A percentile compares a stretch with the other conserved stretches of the same genome.
Evolutionary conservation across 2,113 vertebrate species (phyloP).

Genomic region (Neomonachus schauinslandi): DNA sequence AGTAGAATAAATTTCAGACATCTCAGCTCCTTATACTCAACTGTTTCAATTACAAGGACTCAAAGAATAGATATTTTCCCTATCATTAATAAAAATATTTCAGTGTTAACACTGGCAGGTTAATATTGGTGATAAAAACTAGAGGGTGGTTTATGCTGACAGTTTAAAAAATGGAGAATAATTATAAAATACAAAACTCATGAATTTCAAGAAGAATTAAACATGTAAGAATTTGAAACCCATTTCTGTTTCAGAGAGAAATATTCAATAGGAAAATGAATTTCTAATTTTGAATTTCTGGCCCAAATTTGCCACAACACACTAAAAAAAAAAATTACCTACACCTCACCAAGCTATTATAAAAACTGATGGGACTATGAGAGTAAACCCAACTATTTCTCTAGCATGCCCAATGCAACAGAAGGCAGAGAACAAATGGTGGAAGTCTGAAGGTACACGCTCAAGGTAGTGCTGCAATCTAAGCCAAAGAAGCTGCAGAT

Average conservation of each 20-base stretch:
- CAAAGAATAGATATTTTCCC: neutral
- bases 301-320: neutral
- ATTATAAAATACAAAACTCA: constrained; percentile 55
- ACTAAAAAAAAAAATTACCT: neutral
- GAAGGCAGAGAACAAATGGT: neutral
- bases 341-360: neutral
- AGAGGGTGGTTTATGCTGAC: neutral
- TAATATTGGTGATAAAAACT: constrained; percentile 44
- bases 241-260: constrained; percentile 42
- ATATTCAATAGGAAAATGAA: neutral
- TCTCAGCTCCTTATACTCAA: neutral
- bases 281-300: constrained; percentile 36
- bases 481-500: neutral
- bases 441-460: neutral
- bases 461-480: neutral
- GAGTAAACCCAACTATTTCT: neutral
- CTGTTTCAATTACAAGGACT: neutral
- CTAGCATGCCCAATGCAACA: neutral
- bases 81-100: neutral
- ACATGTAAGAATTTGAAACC: constrained; percentile 3
- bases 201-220: constrained; percentile 44
- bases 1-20: neutral
- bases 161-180: neutral
- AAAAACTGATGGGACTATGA: constrained; percentile 21
- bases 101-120: constrained; percentile 8